Evolutionary conservation across 2,113 vertebrate species (phyloP).

Genomic region (Colistium nudipinnis): DNA sequence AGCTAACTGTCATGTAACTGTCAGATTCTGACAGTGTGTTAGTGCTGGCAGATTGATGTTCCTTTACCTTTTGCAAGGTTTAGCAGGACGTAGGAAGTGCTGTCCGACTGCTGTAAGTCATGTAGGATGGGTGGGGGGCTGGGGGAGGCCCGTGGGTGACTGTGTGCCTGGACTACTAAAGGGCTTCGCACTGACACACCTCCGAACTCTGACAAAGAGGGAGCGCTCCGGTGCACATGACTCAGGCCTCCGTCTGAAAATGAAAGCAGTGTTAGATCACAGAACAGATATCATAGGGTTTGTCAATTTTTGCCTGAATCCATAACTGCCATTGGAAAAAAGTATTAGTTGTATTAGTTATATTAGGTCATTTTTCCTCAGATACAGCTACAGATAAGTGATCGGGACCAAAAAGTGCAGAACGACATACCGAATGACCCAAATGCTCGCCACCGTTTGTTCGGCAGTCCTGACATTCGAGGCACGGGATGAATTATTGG

Average conservation of each 20-base stretch:
- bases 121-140: conserved; percentile 85
- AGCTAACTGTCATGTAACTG: fast-evolving
- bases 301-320: too few species aligned
- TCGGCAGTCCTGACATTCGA: not conserved
- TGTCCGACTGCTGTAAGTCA: conserved; percentile 93
- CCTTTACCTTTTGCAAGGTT: conserved; percentile 92
- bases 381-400: too few species aligned
- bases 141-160: conserved; percentile 82
- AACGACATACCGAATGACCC: not conserved
- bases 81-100: conserved; percentile 94
- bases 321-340: too few species aligned
- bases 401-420: too few species aligned
- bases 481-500: not conserved
- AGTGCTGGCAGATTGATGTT: not conserved
- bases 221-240: conserved; percentile 68
- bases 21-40: not conserved
- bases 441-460: not conserved
- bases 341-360: too few species aligned
- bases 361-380: too few species aligned
- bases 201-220: conserved; percentile 77
- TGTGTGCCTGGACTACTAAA: conserved; percentile 87
- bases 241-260: conserved; percentile 85
- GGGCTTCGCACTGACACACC: conserved; percentile 81
- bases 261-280: not conserved
- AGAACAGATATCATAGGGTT: too few species aligned